Evolutionary conservation across 1,140 invertebrate species (phyloP).

Genomic region (Plutomurus gul): DNA sequence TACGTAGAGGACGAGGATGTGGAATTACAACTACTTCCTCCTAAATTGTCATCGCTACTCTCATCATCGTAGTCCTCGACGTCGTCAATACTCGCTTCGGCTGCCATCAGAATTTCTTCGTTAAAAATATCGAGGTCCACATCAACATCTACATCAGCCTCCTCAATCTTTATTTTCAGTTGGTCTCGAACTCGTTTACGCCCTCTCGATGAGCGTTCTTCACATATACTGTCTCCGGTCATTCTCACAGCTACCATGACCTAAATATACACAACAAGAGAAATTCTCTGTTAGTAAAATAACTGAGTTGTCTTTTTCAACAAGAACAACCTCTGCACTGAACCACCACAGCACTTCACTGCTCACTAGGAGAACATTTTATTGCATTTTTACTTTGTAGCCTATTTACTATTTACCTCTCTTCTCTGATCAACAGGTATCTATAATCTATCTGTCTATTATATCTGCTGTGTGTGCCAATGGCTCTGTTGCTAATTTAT

Average conservation of each 20-base stretch:
- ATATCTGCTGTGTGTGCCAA: too few species aligned
- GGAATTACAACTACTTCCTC: constrained; percentile 45
- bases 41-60: constrained; percentile 50
- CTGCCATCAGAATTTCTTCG: constrained; percentile 51
- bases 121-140: constrained; percentile 50
- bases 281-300: not conserved
- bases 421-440: too few species aligned
- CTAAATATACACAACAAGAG: constrained; percentile 31
- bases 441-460: too few species aligned
- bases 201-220: constrained; percentile 41
- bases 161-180: constrained; percentile 24
- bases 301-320: not conserved
- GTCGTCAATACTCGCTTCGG: constrained; percentile 44
- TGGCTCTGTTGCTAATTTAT: too few species aligned
- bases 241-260: constrained; percentile 51
- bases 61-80: constrained; percentile 45
- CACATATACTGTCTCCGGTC: constrained; percentile 48
- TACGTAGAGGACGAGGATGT: constrained; percentile 49
- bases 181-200: constrained; percentile 46
- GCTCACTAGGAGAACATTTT: too few species aligned
- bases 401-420: too few species aligned
- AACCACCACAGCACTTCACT: too few species aligned
- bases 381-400: too few species aligned
- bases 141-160: constrained; percentile 40
- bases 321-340: not conserved